Conservation (phyloP, 2,797 vertebrate species). For the Morus bassanus region DNA sequence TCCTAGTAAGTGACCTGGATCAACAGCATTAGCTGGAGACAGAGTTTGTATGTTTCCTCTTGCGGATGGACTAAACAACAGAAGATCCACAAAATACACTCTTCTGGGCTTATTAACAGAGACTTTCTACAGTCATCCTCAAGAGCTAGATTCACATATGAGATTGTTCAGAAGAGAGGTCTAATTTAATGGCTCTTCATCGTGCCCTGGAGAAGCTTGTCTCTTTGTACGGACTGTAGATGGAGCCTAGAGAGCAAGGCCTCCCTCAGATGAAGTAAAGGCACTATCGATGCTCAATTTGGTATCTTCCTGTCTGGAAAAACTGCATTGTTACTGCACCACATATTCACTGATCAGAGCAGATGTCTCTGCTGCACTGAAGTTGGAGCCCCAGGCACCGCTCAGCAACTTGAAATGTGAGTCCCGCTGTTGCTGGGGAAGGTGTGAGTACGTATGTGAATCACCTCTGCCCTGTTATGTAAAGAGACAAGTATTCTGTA, state of each 20-base stretch:
- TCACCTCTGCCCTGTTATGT: neutral
- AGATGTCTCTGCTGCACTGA: neutral
- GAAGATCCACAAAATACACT: neutral
- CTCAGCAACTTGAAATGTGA: neutral
- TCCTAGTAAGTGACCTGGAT: neutral
- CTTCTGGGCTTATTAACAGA: neutral
- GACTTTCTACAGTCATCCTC: neutral
- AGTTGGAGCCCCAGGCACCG: neutral
- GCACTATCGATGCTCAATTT: neutral
- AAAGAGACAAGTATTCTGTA: neutral
- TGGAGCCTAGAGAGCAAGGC: neutral
- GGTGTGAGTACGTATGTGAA: neutral
- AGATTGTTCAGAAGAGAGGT: neutral
- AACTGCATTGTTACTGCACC: neutral
- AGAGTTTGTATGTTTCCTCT: neutral
- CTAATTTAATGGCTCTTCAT: neutral
- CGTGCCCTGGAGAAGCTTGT: neutral
- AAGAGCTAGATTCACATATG: neutral
- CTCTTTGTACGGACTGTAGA: neutral
- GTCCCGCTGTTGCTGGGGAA: neutral
- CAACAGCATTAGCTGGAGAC: accelerated
- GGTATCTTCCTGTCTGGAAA: neutral
- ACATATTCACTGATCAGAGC: neutral
- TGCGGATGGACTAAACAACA: neutral
- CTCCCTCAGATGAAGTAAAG: neutral